These are phyloP conservation scores for Tolmerus cingulatus DNA, from an alignment of 2,888 invertebrate genomes.

Conservation along the genomic window DNA sequence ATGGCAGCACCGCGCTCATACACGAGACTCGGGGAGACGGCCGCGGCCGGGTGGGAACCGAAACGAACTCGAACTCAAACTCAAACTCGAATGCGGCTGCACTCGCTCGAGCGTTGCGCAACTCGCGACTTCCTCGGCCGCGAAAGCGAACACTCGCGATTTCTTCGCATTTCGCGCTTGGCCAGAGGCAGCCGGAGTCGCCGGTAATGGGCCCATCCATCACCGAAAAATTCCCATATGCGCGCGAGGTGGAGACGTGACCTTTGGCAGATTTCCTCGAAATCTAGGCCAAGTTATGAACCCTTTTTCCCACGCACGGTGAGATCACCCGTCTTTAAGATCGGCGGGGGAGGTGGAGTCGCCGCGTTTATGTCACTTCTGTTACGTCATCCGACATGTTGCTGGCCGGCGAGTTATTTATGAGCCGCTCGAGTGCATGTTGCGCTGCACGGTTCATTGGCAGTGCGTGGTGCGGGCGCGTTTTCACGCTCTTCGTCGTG, in stretches of 20 bases:
- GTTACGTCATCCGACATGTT: slow-evolving; percentile 34
- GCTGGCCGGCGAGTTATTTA: slow-evolving; percentile 24
- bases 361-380: background rate
- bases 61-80: background rate
- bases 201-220: background rate
- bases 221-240: slow-evolving; percentile 25
- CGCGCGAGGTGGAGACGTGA: slow-evolving; percentile 19
- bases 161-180: background rate
- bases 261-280: slow-evolving; percentile 11
- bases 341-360: background rate
- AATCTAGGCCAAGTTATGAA: slow-evolving; percentile 18
- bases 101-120: background rate
- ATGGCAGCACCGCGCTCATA: background rate
- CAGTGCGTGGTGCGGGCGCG: slow-evolving; percentile 29
- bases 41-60: background rate
- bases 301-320: slow-evolving; percentile 37
- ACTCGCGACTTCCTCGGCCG: slow-evolving; percentile 5
- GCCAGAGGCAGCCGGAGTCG: background rate
- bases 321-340: background rate
- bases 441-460: slow-evolving; percentile 35
- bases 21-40: background rate
- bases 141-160: background rate
- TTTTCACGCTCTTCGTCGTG: background rate
- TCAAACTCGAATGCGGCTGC: background rate
- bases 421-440: slow-evolving; percentile 31